Evolutionary conservation across 2,797 vertebrate genomes (phyloP).

Genomic region (Cynopterus sphinx): DNA sequence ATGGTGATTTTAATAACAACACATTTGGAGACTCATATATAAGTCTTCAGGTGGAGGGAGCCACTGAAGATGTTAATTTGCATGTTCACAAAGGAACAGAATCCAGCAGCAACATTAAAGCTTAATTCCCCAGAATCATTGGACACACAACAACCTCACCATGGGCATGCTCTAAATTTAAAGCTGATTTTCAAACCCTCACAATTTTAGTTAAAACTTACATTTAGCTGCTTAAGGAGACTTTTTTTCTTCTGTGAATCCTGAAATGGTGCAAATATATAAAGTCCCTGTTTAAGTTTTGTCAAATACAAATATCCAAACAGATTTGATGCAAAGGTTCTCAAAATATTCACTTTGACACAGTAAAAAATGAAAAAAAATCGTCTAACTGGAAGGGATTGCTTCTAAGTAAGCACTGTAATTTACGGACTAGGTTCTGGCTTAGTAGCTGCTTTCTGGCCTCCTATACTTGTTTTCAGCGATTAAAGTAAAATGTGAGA

Average conservation of each 20-base stretch:
- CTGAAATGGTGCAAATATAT: neutral
- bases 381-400: neutral
- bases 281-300: constrained; percentile 37
- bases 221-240: constrained; percentile 43
- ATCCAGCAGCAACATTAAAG: constrained; percentile 48
- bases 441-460: neutral
- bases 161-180: constrained; percentile 25
- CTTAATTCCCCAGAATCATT: constrained; percentile 17
- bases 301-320: constrained; percentile 43
- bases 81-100: constrained; percentile 68
- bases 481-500: constrained; percentile 26
- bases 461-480: neutral
- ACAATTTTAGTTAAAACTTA: constrained; percentile 40
- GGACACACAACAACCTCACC: neutral
- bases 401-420: neutral
- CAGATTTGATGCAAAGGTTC: neutral
- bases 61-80: constrained; percentile 64
- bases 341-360: constrained; percentile 6
- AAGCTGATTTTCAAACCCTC: constrained; percentile 53
- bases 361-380: neutral
- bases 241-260: neutral
- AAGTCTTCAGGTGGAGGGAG: constrained; percentile 53
- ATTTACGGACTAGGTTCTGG: neutral
- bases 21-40: constrained; percentile 39
- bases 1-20: constrained; percentile 75